Evolutionary conservation across 2,888 invertebrate species (phyloP), one percentile per base, ranked within the genome.

Genomic region (Cistogaster globosa): DNA sequence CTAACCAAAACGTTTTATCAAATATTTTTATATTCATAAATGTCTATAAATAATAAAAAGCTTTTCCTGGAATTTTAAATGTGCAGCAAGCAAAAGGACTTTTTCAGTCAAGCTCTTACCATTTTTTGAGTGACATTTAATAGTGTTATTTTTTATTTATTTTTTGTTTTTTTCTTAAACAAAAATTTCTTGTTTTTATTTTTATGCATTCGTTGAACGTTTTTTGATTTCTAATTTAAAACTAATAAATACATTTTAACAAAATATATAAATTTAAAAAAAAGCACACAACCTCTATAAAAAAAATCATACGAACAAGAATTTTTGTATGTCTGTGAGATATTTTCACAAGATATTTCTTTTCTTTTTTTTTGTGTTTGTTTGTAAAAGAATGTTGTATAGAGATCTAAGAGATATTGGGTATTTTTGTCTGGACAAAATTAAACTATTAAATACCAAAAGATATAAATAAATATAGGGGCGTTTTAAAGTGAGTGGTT

Each of bases 191-290:
- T 32, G 38, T 57, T 18, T 78, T 69, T 69, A 22, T n/a, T 65
- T 72, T 51, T 26, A 58, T 79, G 57, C 48, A 63, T 63, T 58
- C 51, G 48, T 57, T 57, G 63, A 79, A 79, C 79, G 79, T 58
- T 72, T 79, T 38, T 38, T 57, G 79, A 38, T 65, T 72, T 79
- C 79, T 79, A 79, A 79, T 79, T 79, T 79, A 79, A 72, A 79
- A 79, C 71, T 71, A 71, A 79, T 79, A 79, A 79, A 79, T 79
- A 79, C 38, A 79, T 79, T 72, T 51, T 12, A 20, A 38, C 42
- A 68, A 65, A 57, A 65, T 16, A 45, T 58, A 72, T 63, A 63
- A 71, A 79, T 78, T 67, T 57, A 18, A 62, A 78, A 63, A 22
- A 22, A 36, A 26, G 1, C 22, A 48, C 71, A 63, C 63, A 48